These are phyloP conservation scores for Platichthys flesus DNA, from an alignment of 2,113 vertebrate genomes.

Conservation along the genomic window DNA sequence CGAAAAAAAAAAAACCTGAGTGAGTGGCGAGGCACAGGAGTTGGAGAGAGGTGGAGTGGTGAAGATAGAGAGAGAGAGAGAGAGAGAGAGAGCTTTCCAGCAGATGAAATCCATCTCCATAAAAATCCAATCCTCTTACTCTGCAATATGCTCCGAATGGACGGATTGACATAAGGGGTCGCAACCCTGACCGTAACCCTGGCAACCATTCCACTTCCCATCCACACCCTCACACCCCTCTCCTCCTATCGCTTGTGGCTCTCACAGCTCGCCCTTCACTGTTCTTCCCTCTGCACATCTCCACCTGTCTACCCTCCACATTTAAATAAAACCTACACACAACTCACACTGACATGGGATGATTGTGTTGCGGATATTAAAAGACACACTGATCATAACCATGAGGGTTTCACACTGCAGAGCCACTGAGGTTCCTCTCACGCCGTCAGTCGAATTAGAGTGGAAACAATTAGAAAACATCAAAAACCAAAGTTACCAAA, in stretches of 20 bases:
- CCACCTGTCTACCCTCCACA: not conserved
- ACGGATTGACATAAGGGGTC: slow-evolving; percentile 65
- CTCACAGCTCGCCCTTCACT: slow-evolving; percentile 23
- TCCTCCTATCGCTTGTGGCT: slow-evolving; percentile 19
- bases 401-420: not conserved
- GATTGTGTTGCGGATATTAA: slow-evolving; percentile 26
- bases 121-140: slow-evolving; percentile 73
- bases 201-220: slow-evolving; percentile 51
- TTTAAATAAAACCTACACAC: slow-evolving; percentile 1
- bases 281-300: not conserved
- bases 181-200: slow-evolving; percentile 55
- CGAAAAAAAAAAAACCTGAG: too few species aligned
- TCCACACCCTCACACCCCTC: slow-evolving; percentile 15
- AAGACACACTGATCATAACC: not conserved
- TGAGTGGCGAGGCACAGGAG: too few species aligned
- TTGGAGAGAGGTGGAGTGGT: not conserved
- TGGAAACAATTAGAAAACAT: not conserved
- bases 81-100: slow-evolving; percentile 35
- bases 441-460: not conserved
- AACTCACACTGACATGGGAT: slow-evolving; percentile 16
- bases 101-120: slow-evolving; percentile 73
- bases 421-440: not conserved
- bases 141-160: slow-evolving; percentile 73
- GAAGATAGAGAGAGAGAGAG: slow-evolving; percentile 5
- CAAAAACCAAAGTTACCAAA: too few species aligned